Evolutionary conservation across 2,113 vertebrate genomes (phyloP), one percentile per base, ranked within the genome.

Genomic region (Onychostoma macrolepis): DNA sequence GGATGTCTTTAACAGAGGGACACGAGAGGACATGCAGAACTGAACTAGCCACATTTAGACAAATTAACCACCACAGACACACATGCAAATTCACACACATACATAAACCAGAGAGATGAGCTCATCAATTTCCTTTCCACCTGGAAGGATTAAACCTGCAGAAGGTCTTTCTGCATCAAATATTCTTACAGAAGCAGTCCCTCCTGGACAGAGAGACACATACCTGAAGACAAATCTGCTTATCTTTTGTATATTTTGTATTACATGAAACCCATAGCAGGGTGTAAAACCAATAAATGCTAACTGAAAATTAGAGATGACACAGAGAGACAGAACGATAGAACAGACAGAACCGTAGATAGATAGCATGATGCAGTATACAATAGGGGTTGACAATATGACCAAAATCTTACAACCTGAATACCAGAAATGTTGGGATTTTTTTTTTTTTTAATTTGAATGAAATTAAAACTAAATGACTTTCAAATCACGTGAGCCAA

Each of bases 1-100:
- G 19, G 13, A 83, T n/a, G 13, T 38, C 28, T 48, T 84, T 30
- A 83, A 33, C 41, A 71, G 58, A 45, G 26, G n/a, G n/a, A 82
- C 33, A 81, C 19, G 24, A 43, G 24, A 43, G 50, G 33, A 63
- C 53, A 63, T 58, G 56, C 2, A 58, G 30, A 36, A 36, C 33
- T 41, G 69, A 72, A 38, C 69, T 38, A 72, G 33, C 69, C 38
- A 72, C 6, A 38, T 33, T 50, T 56, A 15, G 48, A 79, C 48
- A 79, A 56, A 79, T 33, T 11, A 79, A 56, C 17, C 21, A 21
- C 19, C 24, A 48, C 63, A 71, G 17, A 71, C 26, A 71, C 4
- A 80, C 24, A 71, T 30, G 67, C 82, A 72, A 21, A 24, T 50
- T 50, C 4, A 50, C 65, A 72, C 26, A 56, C 11, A 72, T 12